phyloP scores from a whole-genome alignment of 1,140 invertebrate genomes.

The Drosophila littoralis region DNA sequence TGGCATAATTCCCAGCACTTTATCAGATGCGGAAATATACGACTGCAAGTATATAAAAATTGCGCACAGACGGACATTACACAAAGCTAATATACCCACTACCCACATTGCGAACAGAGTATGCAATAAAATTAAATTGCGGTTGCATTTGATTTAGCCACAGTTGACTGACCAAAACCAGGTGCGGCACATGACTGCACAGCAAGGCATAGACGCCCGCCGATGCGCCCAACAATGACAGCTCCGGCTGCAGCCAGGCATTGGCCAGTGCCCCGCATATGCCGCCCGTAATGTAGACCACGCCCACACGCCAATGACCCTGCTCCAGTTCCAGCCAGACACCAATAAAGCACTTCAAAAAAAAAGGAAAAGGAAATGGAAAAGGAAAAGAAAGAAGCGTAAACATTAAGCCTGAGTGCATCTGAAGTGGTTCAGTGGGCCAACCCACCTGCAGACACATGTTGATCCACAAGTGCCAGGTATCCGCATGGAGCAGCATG shows the following conservation, averaged over 20 bases:
- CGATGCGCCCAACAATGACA: conserved; percentile 94
- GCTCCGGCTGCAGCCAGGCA: conserved; percentile 91
- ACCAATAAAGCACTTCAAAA: conserved; percentile 88
- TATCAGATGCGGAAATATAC: too few species aligned
- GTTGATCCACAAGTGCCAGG: conserved; percentile 87
- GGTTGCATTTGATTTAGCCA: conserved; percentile 47
- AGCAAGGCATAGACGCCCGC: conserved; percentile 97
- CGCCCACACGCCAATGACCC: conserved; percentile 89
- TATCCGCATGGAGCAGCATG: conserved; percentile 92
- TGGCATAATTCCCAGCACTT: too few species aligned
- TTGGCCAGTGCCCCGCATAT: conserved; percentile 90
- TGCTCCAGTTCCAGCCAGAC: conserved; percentile 93
- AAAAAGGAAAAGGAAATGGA: conserved; percentile 13
- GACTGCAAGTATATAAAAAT: too few species aligned
- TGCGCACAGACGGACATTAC: too few species aligned
- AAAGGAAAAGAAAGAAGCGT: background rate
- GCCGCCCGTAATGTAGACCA: conserved; percentile 89
- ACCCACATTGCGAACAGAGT: background rate
- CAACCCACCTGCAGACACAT: conserved; percentile 85
- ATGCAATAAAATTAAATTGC: conserved; percentile 57
- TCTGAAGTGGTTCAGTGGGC: background rate
- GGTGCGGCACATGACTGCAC: conserved; percentile 95
- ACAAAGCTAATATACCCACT: background rate
- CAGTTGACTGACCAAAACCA: conserved; percentile 90
- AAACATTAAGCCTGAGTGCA: background rate